phyloP scores from a whole-genome alignment of 2,797 vertebrate species.

The Podarcis lilfordi region DNA sequence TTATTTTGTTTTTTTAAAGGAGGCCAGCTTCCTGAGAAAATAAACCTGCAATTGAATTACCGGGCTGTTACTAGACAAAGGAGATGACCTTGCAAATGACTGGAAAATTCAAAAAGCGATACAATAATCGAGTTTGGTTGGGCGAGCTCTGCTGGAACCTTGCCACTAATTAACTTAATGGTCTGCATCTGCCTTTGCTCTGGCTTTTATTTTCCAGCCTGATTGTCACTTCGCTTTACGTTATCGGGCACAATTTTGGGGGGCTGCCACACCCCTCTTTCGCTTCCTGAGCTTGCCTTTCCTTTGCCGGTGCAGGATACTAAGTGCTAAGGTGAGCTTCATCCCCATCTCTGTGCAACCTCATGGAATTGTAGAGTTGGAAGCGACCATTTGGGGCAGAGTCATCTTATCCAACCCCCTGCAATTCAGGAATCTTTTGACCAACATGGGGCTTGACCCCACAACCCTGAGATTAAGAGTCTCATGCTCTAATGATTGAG shows the following conservation, averaged over 20 bases:
- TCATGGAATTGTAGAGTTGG: too few relatives aligned
- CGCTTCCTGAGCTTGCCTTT: background rate
- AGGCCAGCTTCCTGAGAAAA: constrained; percentile 1
- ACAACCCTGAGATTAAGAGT: too few relatives aligned
- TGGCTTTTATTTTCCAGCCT: background rate
- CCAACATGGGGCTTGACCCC: too few relatives aligned
- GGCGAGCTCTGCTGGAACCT: background rate
- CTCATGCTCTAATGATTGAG: too few relatives aligned
- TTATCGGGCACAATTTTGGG: background rate
- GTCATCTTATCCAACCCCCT: too few relatives aligned
- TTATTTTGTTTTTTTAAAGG: rapidly evolving
- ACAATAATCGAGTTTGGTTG: constrained; percentile 17
- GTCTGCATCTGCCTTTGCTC: background rate
- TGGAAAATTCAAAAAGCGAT: background rate
- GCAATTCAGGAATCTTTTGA: too few relatives aligned
- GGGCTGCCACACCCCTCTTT: background rate
- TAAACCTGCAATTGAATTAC: background rate
- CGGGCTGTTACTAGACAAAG: background rate
- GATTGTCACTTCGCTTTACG: background rate
- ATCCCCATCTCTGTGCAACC: background rate
- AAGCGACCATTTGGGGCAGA: too few relatives aligned
- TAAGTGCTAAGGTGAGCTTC: background rate
- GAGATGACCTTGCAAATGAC: background rate
- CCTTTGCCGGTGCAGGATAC: background rate
- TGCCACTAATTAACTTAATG: constrained; percentile 5